Conservation (phyloP, 2,113 vertebrate genomes). For the Aythya baeri region DNA sequence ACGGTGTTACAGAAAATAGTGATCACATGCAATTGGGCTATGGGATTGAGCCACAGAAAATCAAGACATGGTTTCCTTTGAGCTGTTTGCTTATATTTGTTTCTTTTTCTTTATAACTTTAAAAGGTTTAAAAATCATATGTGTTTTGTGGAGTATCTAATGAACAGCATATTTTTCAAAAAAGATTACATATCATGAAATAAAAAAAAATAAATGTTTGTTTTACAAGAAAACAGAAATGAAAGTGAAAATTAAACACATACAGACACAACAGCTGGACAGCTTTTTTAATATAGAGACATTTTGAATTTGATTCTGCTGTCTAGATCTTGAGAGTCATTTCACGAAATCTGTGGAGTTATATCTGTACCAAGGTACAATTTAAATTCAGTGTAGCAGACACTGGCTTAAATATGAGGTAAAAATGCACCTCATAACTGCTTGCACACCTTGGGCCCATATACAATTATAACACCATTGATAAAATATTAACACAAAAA, state of each 20-base stretch:
- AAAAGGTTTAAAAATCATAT: not conserved
- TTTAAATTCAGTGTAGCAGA: not conserved
- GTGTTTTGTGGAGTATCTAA: not conserved
- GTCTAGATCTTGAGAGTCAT: not conserved
- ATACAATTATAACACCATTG: not conserved
- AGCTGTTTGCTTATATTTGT: not conserved
- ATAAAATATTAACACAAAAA: constrained; percentile 45
- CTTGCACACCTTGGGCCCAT: not conserved
- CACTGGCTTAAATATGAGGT: not conserved
- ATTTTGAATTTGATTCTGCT: not conserved
- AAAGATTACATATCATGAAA: not conserved
- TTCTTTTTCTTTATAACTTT: not conserved
- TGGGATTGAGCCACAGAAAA: not conserved
- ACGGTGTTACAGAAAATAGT: constrained; percentile 10
- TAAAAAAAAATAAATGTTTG: not conserved
- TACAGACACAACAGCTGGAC: accelerated
- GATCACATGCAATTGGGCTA: not conserved
- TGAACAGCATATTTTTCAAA: not conserved
- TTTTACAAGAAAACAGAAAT: not conserved
- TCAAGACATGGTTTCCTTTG: not conserved
- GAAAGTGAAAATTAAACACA: not conserved
- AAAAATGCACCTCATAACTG: not conserved
- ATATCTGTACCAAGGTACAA: not conserved
- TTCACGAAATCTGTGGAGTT: not conserved
- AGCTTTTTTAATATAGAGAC: not conserved